Percentiles rank a stretch among this genome's conserved stretches.
phyloP scores from a whole-genome alignment of 2,113 vertebrate species.

The Sardina pilchardus region DNA sequence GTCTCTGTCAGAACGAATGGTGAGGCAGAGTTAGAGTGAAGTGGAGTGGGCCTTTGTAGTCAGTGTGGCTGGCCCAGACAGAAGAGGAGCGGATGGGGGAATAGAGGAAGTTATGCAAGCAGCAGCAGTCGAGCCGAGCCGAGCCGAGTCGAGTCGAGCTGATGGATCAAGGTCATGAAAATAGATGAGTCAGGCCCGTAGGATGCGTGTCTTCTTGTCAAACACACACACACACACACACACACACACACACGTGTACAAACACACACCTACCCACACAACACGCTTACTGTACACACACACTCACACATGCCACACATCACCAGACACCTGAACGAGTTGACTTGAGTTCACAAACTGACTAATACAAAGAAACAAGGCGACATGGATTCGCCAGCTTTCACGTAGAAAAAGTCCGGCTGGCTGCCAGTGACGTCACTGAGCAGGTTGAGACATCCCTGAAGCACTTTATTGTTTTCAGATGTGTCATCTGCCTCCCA shows the following conservation, averaged over 20 bases:
- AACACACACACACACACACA: not conserved
- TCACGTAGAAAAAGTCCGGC: not conserved
- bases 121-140: not conserved
- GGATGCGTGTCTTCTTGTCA: not conserved
- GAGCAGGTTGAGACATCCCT: constrained; percentile 7
- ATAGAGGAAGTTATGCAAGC: not conserved
- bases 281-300: not conserved
- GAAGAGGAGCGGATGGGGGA: not conserved
- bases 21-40: not conserved
- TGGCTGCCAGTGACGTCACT: not conserved
- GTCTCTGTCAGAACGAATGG: not conserved
- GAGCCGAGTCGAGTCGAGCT: not conserved
- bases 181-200: not conserved
- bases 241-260: not conserved
- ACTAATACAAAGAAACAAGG: too few relatives aligned
- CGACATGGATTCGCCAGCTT: not conserved
- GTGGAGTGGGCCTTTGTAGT: not conserved
- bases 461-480: not conserved
- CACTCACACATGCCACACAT: not conserved
- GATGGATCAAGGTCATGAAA: constrained; percentile 10
- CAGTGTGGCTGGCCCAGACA: not conserved
- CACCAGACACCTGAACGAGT: too few relatives aligned
- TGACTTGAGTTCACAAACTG: too few relatives aligned
- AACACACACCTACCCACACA: not conserved
- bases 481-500: not conserved